Conservation (phyloP, 2,797 vertebrate species). For the Pseudochirops cupreus region DNA sequence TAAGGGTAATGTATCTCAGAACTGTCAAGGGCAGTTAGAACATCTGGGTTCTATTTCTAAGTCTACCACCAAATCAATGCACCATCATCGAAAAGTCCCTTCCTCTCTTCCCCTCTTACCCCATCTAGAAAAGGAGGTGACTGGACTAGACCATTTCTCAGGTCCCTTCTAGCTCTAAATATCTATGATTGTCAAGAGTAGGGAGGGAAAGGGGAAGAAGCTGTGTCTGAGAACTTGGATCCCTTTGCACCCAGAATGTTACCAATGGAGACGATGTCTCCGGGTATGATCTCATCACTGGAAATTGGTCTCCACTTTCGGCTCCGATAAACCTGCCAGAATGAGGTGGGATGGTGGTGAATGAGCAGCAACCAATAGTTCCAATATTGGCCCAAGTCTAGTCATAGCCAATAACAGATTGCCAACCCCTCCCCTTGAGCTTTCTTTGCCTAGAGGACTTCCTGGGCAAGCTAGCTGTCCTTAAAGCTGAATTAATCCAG, state of each 20-base stretch:
- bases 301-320: slow-evolving; percentile 97
- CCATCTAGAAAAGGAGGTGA: background rate
- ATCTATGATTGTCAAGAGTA: background rate
- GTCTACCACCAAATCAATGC: background rate
- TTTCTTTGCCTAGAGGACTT: background rate
- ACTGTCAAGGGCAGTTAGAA: background rate
- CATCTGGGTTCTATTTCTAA: background rate
- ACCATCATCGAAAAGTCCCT: background rate
- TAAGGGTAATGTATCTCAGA: background rate
- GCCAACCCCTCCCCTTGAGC: background rate
- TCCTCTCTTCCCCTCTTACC: background rate
- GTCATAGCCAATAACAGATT: background rate
- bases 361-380: background rate
- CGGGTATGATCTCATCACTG: slow-evolving; percentile 95
- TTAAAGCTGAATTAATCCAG: background rate
- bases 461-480: background rate
- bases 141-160: background rate
- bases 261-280: slow-evolving; percentile 97
- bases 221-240: background rate
- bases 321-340: slow-evolving; percentile 94
- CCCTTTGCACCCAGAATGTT: background rate
- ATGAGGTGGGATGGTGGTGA: background rate
- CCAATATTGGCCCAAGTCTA: background rate
- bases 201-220: background rate
- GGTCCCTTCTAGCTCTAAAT: background rate